These are phyloP conservation scores for Oncopeltus fasciatus DNA, from an alignment of 1,140 invertebrate species.

Conservation along the genomic window DNA sequence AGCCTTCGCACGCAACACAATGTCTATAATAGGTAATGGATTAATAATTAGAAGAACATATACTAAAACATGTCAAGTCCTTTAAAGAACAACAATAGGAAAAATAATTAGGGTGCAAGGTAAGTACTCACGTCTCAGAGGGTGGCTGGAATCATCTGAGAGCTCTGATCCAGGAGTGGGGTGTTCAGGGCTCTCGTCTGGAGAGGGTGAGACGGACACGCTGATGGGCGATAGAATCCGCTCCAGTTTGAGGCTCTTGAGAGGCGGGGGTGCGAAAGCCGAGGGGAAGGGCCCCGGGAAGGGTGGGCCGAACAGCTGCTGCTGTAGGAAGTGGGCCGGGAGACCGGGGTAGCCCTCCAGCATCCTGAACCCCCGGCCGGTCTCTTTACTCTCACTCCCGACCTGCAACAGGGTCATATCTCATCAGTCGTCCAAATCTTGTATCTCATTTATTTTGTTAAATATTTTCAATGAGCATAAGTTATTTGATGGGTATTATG, in stretches of 20 bases:
- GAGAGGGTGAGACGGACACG: slow-evolving; percentile 33
- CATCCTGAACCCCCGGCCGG: slow-evolving; percentile 35
- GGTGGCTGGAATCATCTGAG: slow-evolving; percentile 36
- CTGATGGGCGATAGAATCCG: slow-evolving; percentile 32
- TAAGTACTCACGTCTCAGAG: neutral
- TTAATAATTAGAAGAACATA: neutral
- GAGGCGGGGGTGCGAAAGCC: slow-evolving; percentile 36
- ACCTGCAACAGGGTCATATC: neutral
- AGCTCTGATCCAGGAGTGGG: slow-evolving; percentile 39
- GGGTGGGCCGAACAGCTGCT: slow-evolving; percentile 36
- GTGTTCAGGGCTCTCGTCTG: slow-evolving; percentile 32
- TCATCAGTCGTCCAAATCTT: too few relatives aligned
- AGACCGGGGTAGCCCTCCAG: slow-evolving; percentile 39
- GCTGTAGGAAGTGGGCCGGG: slow-evolving; percentile 39
- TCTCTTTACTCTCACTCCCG: slow-evolving; percentile 38
- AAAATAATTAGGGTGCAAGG: neutral
- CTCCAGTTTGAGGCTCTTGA: slow-evolving; percentile 38
- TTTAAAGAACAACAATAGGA: neutral
- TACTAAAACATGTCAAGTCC: neutral
- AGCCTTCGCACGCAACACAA: too few relatives aligned
- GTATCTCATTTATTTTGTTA: too few relatives aligned
- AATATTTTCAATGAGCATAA: too few relatives aligned
- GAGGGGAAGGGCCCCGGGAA: slow-evolving; percentile 36
- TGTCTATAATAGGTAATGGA: too few relatives aligned
- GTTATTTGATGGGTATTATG: too few relatives aligned